Conservation (phyloP, 2,113 vertebrate species). For the Galbula dea region DNA sequence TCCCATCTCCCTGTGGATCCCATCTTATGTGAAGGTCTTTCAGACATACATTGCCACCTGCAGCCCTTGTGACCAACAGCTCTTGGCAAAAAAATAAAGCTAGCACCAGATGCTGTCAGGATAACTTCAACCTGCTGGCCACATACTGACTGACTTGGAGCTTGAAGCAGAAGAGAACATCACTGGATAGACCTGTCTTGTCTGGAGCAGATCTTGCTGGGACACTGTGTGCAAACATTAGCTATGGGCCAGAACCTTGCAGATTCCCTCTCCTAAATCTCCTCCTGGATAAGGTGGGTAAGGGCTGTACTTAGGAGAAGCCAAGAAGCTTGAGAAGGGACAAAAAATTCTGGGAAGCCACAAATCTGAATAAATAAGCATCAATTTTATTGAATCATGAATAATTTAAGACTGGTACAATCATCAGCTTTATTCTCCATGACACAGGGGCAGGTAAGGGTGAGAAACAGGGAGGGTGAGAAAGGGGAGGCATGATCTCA, state of each 20-base stretch:
- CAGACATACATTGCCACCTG: neutral
- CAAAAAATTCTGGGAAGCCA: constrained; percentile 45
- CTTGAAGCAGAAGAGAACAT: too few species aligned
- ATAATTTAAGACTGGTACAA: constrained; percentile 99
- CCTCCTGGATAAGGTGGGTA: neutral
- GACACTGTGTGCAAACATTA: neutral
- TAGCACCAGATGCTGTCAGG: neutral
- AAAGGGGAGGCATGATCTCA: constrained; percentile 69
- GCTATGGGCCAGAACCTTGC: neutral
- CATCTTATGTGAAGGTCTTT: neutral
- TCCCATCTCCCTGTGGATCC: neutral
- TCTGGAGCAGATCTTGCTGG: neutral
- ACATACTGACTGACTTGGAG: neutral
- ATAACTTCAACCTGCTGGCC: neutral
- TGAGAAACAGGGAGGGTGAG: neutral
- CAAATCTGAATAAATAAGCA: constrained; percentile 91
- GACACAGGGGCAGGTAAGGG: constrained; percentile 38
- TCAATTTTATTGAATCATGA: constrained; percentile 96
- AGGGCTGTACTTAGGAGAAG: neutral
- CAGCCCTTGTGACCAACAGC: neutral
- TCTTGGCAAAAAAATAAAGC: neutral
- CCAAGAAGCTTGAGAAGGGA: neutral
- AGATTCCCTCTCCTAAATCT: neutral
- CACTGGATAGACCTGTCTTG: too few species aligned
- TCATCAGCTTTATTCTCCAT: constrained; percentile 87